Evolutionary conservation across 2,113 vertebrate species (phyloP), one percentile per base, ranked within the genome.

Genomic region (Spizaetus ornatus): DNA sequence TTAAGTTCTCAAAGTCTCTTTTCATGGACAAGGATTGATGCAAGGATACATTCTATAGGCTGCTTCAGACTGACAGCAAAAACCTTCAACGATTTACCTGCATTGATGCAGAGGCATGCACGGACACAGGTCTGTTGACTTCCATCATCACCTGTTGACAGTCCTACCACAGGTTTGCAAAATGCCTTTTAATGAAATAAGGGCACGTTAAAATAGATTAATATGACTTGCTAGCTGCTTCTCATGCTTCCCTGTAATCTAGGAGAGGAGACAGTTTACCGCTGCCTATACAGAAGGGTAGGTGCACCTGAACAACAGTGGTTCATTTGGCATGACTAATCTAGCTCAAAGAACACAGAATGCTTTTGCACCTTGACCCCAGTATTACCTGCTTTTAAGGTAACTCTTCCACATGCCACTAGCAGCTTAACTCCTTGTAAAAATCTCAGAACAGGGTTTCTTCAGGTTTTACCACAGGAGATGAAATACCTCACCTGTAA

Each of bases 71-170:
- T 15, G 45, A n/a, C 7, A 88, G 45, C 40, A 66, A 20, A 18
- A 73, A 67, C 55, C 72, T 74, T 47, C 56, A 47, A 0, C 2
- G 4, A 42, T 27, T 62, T 29, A 70, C 38, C 56, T 42, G 38
- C 83, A n/a, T 3, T 3, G 5, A 45, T 29, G 50, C n/a, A 69
- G 55, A 61, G 53, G n/a, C 62, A 17, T 1, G 36, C 58, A 61
- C 0, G 5, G 71, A 31, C 32, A 16, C 0, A 3, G 22, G 47
- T 6, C 48, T 83, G 38, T 11, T 74, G 59, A 34, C 8, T n/a
- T 88, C 34, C 0, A 2, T 13, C 2, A 1, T 63, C 38, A 66
- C 29, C 25, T 71, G 63, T 27, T 5, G 1, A 55, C n/a, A 67
- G 56, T 20, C 20, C 45, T 61, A 62, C 42, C 25, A 42, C 0